Evolutionary conservation across 2,888 invertebrate species (phyloP).

Genomic region (Stictocephala bisonia): DNA sequence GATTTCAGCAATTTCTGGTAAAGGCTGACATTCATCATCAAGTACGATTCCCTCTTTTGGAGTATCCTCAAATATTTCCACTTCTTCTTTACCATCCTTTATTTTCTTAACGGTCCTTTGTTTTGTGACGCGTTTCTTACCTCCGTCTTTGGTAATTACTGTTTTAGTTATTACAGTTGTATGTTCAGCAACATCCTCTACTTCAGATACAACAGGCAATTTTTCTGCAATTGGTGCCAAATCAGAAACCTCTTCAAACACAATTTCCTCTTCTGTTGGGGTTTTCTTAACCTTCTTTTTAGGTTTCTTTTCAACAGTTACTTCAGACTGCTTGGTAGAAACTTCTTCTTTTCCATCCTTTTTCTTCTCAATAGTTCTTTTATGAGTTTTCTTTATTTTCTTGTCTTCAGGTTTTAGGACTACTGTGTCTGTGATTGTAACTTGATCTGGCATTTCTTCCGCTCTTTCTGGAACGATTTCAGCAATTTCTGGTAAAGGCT

Average conservation of each 20-base stretch:
- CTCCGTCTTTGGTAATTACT: conserved; percentile 19
- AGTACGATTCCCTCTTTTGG: conserved; percentile 26
- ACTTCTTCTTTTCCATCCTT: conserved; percentile 31
- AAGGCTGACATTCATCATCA: neutral
- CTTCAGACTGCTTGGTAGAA: conserved; percentile 17
- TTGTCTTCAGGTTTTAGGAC: conserved; percentile 58
- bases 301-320: no score
- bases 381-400: conserved; percentile 30
- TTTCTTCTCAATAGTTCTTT: conserved; percentile 51
- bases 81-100: conserved; percentile 50
- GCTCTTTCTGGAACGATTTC: conserved; percentile 36
- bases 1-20: conserved; percentile 17
- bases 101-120: conserved; percentile 47
- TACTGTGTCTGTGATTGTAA: conserved; percentile 45
- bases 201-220: no score
- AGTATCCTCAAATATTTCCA: conserved; percentile 47
- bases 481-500: conserved; percentile 14
- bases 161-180: conserved; percentile 22
- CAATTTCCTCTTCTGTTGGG: neutral
- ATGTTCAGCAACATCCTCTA: neutral
- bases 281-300: neutral
- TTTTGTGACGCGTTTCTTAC: conserved; percentile 38
- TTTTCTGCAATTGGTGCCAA: no score
- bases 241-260: conserved; percentile 63
- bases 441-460: conserved; percentile 45